phyloP scores from a whole-genome alignment of 2,888 invertebrate species.

The Chalcosyrphus nemorum region DNA sequence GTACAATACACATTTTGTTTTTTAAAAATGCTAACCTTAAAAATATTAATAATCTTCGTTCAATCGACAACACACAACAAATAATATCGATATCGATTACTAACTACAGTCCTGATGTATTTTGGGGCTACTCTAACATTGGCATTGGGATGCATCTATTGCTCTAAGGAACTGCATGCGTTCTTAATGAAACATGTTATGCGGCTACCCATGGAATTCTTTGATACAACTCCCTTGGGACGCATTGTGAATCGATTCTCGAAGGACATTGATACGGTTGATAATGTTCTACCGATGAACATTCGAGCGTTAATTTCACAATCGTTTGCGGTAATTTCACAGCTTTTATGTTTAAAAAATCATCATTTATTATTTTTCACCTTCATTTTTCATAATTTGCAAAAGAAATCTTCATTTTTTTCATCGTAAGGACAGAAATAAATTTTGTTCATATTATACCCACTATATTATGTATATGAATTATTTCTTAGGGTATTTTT shows the following conservation, averaged over 20 bases:
- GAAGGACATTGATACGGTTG: slow-evolving; percentile 84
- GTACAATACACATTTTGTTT: background rate
- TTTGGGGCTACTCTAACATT: slow-evolving; percentile 76
- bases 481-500: no score
- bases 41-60: background rate
- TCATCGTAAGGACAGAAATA: slow-evolving; percentile 12
- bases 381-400: background rate
- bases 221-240: slow-evolving; percentile 90
- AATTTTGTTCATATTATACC: no score
- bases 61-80: background rate
- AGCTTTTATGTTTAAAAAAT: background rate
- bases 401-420: background rate
- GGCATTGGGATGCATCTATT: slow-evolving; percentile 82
- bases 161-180: slow-evolving; percentile 85
- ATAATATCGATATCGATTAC: slow-evolving; percentile 15
- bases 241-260: slow-evolving; percentile 88
- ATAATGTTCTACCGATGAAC: slow-evolving; percentile 83
- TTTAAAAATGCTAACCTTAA: background rate
- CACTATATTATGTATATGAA: no score
- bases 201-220: slow-evolving; percentile 88
- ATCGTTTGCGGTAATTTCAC: slow-evolving; percentile 23
- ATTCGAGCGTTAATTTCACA: slow-evolving; percentile 79
- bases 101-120: slow-evolving; percentile 41
- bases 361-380: background rate
- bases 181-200: slow-evolving; percentile 85